These are phyloP conservation scores for Pseudopleuronectes americanus DNA, from an alignment of 2,797 vertebrate species.

Conservation along the genomic window DNA sequence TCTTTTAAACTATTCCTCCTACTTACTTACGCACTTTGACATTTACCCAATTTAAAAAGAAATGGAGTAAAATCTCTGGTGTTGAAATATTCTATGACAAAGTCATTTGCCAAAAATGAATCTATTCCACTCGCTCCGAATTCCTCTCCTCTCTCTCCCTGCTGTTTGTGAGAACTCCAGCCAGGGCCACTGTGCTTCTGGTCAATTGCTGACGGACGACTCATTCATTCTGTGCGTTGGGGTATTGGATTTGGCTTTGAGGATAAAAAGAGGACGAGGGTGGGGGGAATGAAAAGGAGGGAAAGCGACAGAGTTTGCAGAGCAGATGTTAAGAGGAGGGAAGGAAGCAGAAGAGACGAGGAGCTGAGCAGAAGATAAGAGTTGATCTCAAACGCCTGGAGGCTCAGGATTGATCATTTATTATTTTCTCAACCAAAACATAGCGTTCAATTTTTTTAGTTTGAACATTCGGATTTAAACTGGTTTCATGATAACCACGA, in stretches of 20 bases:
- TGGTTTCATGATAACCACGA: constrained; percentile 45
- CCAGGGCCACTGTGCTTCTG: constrained; percentile 12
- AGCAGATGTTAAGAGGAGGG: no score
- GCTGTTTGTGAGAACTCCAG: constrained; percentile 12
- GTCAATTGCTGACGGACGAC: constrained; percentile 27
- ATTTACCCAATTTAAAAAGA: not conserved
- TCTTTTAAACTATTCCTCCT: not conserved
- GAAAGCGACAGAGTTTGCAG: not conserved
- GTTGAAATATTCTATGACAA: constrained; percentile 11
- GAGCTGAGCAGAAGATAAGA: not conserved
- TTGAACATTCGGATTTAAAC: constrained; percentile 33
- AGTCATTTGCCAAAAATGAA: not conserved
- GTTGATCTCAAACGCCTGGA: constrained; percentile 10
- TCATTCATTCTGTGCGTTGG: constrained; percentile 35
- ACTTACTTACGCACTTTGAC: not conserved
- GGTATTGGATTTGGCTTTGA: constrained; percentile 62
- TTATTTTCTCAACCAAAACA: constrained; percentile 6
- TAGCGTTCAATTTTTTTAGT: not conserved
- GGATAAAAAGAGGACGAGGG: constrained; percentile 36
- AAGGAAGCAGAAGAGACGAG: constrained; percentile 25
- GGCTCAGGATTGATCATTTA: constrained; percentile 16
- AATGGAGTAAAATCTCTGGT: not conserved
- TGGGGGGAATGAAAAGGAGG: constrained; percentile 30
- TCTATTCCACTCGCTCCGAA: not conserved
- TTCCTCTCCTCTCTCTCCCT: constrained; percentile 1